Evolutionary conservation across 2,888 invertebrate species (phyloP), one percentile per base, ranked within the genome.

Genomic region (Enchytraeus crypticus): DNA sequence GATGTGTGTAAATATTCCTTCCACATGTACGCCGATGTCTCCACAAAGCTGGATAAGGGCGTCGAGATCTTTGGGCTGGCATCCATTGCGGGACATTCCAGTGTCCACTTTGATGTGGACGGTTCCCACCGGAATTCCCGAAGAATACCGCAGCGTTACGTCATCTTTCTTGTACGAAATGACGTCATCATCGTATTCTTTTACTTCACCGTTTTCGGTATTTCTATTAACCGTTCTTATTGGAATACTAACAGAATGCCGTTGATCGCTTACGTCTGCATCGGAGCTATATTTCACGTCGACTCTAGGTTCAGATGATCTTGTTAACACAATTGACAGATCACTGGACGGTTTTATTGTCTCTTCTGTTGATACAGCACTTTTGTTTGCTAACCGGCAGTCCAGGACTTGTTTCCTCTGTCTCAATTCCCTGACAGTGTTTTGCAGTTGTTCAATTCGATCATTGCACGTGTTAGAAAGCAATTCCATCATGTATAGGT

Each of bases 11-110:
- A 55, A 59, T n/a, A 65, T 58, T 18, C 63, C 61, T n/a, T 65
- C 65, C 1, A 63, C 1, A 1, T 60, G 64, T 27, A 64, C 60
- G 26, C 47, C 47, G 14, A 53, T 38, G 30, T 47, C 43, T 49
- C 55, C 49, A 53, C 64, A 60, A n/a, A 51, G 33, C 64, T 64
- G 47, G 14, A 62, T 38, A 2, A 67, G 53, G 58, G 21, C n/a
- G 23, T 55, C 61, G 8, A 73, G 57, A 27, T 73, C 67, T 2
- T 65, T 54, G 14, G 71, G 68, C 53, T 70, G 69, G 53, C 72
- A 72, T 5, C 73, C 73, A 58, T 73, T 73, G 55, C 72, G 62
- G 1, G 71, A 70, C 73, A 73, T 73, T 5, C 73, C 73, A 0
- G 71, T 64, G 61, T 73, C 73, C 18, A 73, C 62, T 57, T 73